Percentiles rank a stretch among this genome's conserved stretches.
Conservation (phyloP, 37 sponge, comb jelly and placozoan species). For the Dysidea cf. avara region DNA sequence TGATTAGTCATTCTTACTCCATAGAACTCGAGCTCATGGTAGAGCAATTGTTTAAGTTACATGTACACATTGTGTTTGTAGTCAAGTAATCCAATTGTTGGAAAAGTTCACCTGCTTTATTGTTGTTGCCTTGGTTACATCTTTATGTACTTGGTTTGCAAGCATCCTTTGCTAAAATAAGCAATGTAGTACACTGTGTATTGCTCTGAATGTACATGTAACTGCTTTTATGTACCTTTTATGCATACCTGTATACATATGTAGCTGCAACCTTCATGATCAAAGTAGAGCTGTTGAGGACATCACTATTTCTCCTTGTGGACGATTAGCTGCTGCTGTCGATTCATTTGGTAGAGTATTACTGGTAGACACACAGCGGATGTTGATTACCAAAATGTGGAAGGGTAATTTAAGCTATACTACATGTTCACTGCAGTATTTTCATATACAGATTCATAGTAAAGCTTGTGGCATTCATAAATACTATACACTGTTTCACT, state of each 20-base stretch:
- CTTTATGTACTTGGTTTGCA: too few species aligned
- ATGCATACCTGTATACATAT: background rate
- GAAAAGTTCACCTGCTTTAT: too few species aligned
- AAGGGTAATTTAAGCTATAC: constrained; percentile 59
- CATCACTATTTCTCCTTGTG: constrained; percentile 56
- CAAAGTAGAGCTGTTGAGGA: constrained; percentile 18
- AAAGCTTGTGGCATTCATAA: constrained; percentile 9
- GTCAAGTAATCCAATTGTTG: too few species aligned
- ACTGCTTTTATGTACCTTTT: too few species aligned
- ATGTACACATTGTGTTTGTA: too few species aligned
- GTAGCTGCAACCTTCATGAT: constrained; percentile 70
- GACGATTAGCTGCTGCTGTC: constrained; percentile 49
- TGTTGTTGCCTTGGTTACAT: too few species aligned
- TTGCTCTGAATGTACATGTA: too few species aligned
- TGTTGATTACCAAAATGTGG: constrained; percentile 71
- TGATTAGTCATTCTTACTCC: too few species aligned
- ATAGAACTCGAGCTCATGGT: too few species aligned
- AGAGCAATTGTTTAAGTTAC: too few species aligned
- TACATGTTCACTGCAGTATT: background rate
- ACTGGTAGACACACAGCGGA: constrained; percentile 43
- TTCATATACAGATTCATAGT: constrained; percentile 13
- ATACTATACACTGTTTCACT: background rate
- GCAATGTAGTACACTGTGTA: too few species aligned
- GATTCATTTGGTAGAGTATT: constrained; percentile 83
- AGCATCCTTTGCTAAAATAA: background rate